Evolutionary conservation across 2,113 vertebrate genomes (phyloP), one percentile per base, ranked within the genome.

Genomic region (Aphelocoma coerulescens): DNA sequence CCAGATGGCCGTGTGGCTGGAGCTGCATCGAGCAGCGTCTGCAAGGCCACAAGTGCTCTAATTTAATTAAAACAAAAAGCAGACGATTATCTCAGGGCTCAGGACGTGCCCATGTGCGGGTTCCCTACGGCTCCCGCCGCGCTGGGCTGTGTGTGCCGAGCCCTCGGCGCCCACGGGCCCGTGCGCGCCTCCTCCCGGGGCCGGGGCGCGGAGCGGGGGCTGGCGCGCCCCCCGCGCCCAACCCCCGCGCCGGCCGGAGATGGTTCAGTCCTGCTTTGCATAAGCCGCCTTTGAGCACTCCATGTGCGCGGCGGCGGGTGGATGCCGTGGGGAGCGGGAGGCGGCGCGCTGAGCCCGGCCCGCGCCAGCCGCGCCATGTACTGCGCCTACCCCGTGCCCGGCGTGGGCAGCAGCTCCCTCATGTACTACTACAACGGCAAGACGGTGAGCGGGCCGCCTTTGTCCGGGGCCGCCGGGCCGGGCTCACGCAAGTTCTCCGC

Each of bases 381-480:
- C 98, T 99, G 99, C 97, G 99, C 99, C 52, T 99, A 99, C 97
- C 99, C 99, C 80, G 99, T 99, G 95, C 99, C 99, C 97, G 99
- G 99, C 98, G 98, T 99, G 99, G 99, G 98, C 97, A 99, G 98
- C 98, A 99, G 98, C 98, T 99, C 99, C 96, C 98, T 99, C 98
- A 99, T 99, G 99, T 99, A 99, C 98, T 99, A 99, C 98, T 99
- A 99, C 98, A 99, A 99, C 97, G 99, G 99, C 69, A 99, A 99
- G 98, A 99, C 99, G 98, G 99, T 99, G 82, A 98, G 99, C 99
- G 98, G 61, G 67, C 91, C 94, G 97, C 80, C 95, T 98, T 98
- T 98, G 97, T 97, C 59, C 85, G 90, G 65, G 71, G 59, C 71
- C 13, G 59, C 72, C 59, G 59, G 19, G 51, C 55, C 24, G 35